Base-by-base conservation (phyloP, 2,888 invertebrate species). In the Chirona hameri region DNA sequence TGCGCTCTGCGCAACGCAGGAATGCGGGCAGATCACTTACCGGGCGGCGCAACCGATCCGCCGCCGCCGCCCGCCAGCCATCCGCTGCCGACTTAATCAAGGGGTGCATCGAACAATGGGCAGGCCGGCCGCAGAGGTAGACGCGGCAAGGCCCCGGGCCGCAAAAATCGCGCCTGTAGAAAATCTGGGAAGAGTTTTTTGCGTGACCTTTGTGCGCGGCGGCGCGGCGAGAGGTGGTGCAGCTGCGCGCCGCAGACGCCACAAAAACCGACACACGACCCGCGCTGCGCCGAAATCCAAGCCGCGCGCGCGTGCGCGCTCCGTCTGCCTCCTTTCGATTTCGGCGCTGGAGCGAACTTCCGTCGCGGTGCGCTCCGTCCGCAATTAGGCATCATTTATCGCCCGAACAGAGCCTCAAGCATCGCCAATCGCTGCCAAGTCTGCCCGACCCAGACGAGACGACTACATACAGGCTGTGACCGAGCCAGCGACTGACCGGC, bases 361-460 rank as follows among this genome's bases (percentile, higher is more conserved):
- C 65, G 65, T n/a, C 65, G 65, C n/a, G 7, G 10, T 4, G 65
- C n/a, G n/a, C 65, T 0, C 65, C n/a, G 65, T 60, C 39, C 21
- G 39, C 46, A 46, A 76, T 76, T 76, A 76, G 76, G 76, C 76
- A 76, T 76, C 76, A 46, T 46, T 76, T 76, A 76, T 76, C 27
- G 76, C 21, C 31, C 76, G 72, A 14, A 18, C 31, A 9, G 31
- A 18, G 5, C 31, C 15, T 7, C 29, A 29, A 4, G 29, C 69
- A 29, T 12, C 29, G 29, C 14, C 69, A 15, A 15, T 18, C 31
- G 72, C 27, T 27, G 29, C 9, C 65, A 7, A 12, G 72, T 14
- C 29, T 14, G 29, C 2, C 69, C 69, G 27, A 27, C 9, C 69
- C 39, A 39, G 39, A 39, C 39, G 39, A 39, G 60, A 9, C 60